Evolutionary conservation across 2,888 invertebrate species (phyloP), one percentile per base, ranked within the genome.

Genomic region (Hydriomena furcata): DNA sequence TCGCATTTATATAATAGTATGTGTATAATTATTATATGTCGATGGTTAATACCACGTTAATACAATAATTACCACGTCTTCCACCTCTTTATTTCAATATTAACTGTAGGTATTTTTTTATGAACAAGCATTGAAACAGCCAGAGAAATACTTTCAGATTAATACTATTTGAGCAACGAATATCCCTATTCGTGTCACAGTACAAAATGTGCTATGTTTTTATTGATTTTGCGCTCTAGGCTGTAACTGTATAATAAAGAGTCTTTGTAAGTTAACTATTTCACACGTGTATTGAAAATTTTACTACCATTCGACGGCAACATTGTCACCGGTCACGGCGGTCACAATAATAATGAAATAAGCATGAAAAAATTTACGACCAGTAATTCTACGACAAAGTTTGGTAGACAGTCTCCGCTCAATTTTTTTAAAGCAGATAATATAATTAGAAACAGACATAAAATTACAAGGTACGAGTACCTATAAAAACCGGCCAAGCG

Each of bases 391-490:
- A 56, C 55, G 34, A 52, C 51, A 77, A 68, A 43, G 51, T 48
- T 34, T 6, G 10, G n/a, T 50, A 27, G 28, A 30, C 50, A 35
- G 34, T 49, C 31, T 35, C 34, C 46, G 7, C 32, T 48, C 34
- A 52, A n/a, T n/a, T n/a, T n/a, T n/a, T n/a, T n/a, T n/a, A n/a
- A 73, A 71, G 76, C 73, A 67, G 63, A n/a, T 66, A 59, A 75
- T 77, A 77, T 78, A 79, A 82, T 81, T 79, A 66, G 74, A 75
- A 78, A 77, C 79, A 80, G 79, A 77, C 66, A 68, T 68, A 66
- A 71, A 68, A 67, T 62, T 49, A 40, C n/a, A n/a, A n/a, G n/a
- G n/a, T n/a, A n/a, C n/a, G n/a, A n/a, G n/a, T n/a, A n/a, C n/a
- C n/a, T n/a, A n/a, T n/a, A n/a, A n/a, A n/a, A n/a, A n/a, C n/a